phyloP scores from a whole-genome alignment of 1,140 invertebrate species.

The Phymorhynchus buccinoides region DNA sequence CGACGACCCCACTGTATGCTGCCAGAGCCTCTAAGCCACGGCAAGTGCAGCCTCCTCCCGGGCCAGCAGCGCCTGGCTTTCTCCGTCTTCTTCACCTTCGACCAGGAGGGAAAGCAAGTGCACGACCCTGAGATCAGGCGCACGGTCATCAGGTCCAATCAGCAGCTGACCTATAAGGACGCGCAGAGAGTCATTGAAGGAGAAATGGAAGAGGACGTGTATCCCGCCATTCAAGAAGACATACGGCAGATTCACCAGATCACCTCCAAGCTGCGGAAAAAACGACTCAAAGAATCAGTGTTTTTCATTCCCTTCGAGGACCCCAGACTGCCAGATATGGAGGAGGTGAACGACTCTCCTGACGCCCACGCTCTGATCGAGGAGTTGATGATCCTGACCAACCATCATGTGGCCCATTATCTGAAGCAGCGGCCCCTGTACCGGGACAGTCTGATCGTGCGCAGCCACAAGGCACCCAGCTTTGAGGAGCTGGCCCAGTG shows the following conservation, averaged over 20 bases:
- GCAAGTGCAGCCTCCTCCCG: slow-evolving; percentile 70
- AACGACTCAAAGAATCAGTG: slow-evolving; percentile 21
- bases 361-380: slow-evolving; percentile 54
- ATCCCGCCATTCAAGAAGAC: background rate
- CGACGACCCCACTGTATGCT: slow-evolving; percentile 70
- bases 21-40: slow-evolving; percentile 67
- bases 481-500: slow-evolving; percentile 43
- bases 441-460: slow-evolving; percentile 15
- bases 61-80: slow-evolving; percentile 59
- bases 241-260: slow-evolving; percentile 34
- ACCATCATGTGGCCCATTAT: slow-evolving; percentile 48
- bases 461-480: slow-evolving; percentile 46
- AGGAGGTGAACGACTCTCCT: background rate
- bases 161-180: slow-evolving; percentile 45
- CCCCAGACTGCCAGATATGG: slow-evolving; percentile 13
- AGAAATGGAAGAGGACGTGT: background rate
- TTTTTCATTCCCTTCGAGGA: slow-evolving; percentile 45
- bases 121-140: slow-evolving; percentile 20
- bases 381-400: slow-evolving; percentile 62
- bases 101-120: slow-evolving; percentile 34
- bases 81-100: slow-evolving; percentile 58
- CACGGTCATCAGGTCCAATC: slow-evolving; percentile 34
- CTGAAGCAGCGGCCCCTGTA: slow-evolving; percentile 33
- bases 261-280: slow-evolving; percentile 30
- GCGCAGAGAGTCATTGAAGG: slow-evolving; percentile 40